Conservation (phyloP, 2,113 vertebrate species). For the Odontesthes bonariensis region DNA sequence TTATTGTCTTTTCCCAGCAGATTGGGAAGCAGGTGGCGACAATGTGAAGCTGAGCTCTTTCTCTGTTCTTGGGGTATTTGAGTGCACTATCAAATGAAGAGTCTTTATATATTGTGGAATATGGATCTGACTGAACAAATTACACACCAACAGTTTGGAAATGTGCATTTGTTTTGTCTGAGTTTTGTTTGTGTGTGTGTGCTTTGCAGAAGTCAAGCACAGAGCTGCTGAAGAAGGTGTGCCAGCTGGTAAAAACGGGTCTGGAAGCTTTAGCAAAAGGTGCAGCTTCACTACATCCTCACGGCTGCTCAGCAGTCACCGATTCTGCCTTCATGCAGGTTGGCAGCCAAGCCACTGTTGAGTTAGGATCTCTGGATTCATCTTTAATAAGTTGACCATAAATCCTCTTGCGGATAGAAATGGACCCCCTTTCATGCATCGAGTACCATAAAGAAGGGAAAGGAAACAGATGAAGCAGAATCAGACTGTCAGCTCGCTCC, state of each 20-base stretch:
- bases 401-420: conserved; percentile 51
- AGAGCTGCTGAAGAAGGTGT: conserved; percentile 83
- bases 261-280: conserved; percentile 77
- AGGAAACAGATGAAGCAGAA: conserved; percentile 15
- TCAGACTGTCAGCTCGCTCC: conserved; percentile 56
- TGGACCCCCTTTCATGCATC: not conserved
- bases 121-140: not conserved
- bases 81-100: not conserved
- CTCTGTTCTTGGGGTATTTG: conserved; percentile 55
- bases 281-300: conserved; percentile 59
- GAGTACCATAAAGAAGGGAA: not conserved
- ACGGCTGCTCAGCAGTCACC: conserved; percentile 76
- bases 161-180: not conserved
- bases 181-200: conserved; percentile 21
- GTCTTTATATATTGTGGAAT: not conserved
- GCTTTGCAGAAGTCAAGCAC: conserved; percentile 75
- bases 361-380: not conserved
- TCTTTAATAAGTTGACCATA: not conserved
- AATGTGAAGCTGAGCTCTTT: conserved; percentile 13
- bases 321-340: conserved; percentile 88
- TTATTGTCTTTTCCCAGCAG: conserved; percentile 1
- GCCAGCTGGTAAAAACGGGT: conserved; percentile 83
- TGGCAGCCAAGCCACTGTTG: conserved; percentile 14
- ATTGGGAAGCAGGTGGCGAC: not conserved
- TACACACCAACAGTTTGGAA: not conserved